Evolutionary conservation across 2,888 invertebrate genomes (phyloP).

Genomic region (Lasioglossum leucozonium): DNA sequence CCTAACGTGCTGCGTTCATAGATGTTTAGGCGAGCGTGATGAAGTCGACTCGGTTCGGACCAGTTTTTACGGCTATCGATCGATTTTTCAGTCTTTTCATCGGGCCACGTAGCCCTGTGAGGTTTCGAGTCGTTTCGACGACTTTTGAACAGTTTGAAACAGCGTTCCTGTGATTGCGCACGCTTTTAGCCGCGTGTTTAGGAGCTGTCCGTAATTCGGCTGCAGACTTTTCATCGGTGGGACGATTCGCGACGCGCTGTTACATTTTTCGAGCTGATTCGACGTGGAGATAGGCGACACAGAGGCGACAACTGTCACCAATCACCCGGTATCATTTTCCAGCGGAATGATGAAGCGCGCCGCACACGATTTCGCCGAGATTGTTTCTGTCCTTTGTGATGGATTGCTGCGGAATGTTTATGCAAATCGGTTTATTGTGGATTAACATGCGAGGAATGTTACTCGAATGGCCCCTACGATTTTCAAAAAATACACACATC

Average conservation of each 20-base stretch:
- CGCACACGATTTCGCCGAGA: neutral
- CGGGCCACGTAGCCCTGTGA: conserved; percentile 14
- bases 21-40: neutral
- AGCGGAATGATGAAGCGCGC: neutral
- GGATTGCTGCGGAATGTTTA: neutral
- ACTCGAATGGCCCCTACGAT: neutral
- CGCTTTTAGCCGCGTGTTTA: neutral
- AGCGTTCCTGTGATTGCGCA: conserved; percentile 28
- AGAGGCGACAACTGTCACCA: neutral
- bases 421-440: neutral
- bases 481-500: neutral
- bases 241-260: neutral
- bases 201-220: conserved; percentile 5
- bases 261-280: conserved; percentile 16
- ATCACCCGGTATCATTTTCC: neutral
- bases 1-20: neutral
- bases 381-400: neutral
- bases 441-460: neutral
- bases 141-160: conserved; percentile 39
- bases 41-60: neutral
- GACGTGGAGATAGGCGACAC: neutral
- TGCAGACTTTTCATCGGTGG: neutral
- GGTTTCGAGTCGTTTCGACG: conserved; percentile 18
- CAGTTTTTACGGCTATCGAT: conserved; percentile 26
- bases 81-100: conserved; percentile 38